Evolutionary conservation across 2,888 invertebrate species (phyloP), one percentile per base, ranked within the genome.

Genomic region (Chloroclysta siterata): DNA sequence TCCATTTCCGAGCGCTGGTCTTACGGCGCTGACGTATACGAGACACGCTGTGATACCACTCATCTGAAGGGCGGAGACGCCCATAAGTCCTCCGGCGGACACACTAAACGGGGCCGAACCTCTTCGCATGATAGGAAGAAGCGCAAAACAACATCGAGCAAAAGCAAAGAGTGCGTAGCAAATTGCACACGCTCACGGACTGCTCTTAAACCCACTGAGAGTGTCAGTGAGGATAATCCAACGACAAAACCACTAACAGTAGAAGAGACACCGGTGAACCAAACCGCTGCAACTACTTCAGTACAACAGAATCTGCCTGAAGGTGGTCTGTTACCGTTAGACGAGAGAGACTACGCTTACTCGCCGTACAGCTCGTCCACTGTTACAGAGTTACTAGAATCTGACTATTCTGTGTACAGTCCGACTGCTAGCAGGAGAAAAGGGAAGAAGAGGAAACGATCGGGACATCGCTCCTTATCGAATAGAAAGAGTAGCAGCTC

Each of bases 1-100:
- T 94, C 94, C 79, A 93, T 93, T 72, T 89, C 93, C 75, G 94
- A 94, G 85, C 94, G 94, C 82, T 94, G 94, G 91, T 93, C 93
- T 52, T 94, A 89, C 92, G 94, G 89, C 74, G 90, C 87, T 70
- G 93, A 87, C 93, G 93, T 88, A 67, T 93, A 93, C 91, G 92
- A 93, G 74, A 91, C 92, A 46, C 91, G 92, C 75, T 90, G 87
- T 80, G 90, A 89, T 66, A 83, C 88, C 39, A 74, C 81, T 62
- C 82, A 87, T 62, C 81, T 78, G 53, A 88, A 84, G 78, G 82
- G 85, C 76, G 90, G 89, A 74, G 91, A 92, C 74, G 77, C 82
- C 53, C 74, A 82, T 66, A 85, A 85, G 69, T 75, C 83, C 41
- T 74, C 82, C 53, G 76, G 75, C 69, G 76, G 71, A 69, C 78